Conservation (phyloP, 35 echinoderm and acorn worm species). For the Apostichopus californicus region DNA sequence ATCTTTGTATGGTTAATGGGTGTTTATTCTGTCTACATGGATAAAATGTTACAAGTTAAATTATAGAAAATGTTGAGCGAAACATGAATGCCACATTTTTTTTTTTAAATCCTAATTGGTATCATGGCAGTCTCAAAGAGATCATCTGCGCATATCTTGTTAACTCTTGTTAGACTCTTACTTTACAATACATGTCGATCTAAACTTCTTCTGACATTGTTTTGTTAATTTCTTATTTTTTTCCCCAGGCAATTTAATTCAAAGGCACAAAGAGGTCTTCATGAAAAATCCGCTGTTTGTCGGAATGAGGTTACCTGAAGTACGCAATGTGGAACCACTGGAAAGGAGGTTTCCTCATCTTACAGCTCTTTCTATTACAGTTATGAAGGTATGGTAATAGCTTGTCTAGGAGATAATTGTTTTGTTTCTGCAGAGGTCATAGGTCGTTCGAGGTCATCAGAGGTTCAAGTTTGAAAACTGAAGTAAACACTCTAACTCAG, state of each 20-base stretch:
- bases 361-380: constrained; percentile 70
- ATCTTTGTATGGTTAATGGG: too few species aligned
- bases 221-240: background rate
- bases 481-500: too few species aligned
- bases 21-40: too few species aligned
- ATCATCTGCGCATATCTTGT: background rate
- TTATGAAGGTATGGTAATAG: constrained; percentile 85
- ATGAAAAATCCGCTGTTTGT: constrained; percentile 97
- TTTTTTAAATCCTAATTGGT: too few species aligned
- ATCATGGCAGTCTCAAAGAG: too few species aligned
- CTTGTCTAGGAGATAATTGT: too few species aligned
- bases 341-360: constrained; percentile 92
- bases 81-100: too few species aligned
- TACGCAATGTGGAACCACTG: constrained; percentile 86
- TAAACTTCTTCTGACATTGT: background rate
- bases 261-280: constrained; percentile 92
- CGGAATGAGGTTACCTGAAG: constrained; percentile 95
- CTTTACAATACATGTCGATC: background rate
- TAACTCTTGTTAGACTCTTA: background rate
- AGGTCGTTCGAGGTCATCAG: too few species aligned
- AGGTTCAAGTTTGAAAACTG: too few species aligned
- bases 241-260: constrained; percentile 86
- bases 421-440: too few species aligned
- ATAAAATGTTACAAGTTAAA: too few species aligned
- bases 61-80: too few species aligned